Evolutionary conservation across 1,140 invertebrate genomes (phyloP).

Genomic region (Pseudomyrmex concolor): DNA sequence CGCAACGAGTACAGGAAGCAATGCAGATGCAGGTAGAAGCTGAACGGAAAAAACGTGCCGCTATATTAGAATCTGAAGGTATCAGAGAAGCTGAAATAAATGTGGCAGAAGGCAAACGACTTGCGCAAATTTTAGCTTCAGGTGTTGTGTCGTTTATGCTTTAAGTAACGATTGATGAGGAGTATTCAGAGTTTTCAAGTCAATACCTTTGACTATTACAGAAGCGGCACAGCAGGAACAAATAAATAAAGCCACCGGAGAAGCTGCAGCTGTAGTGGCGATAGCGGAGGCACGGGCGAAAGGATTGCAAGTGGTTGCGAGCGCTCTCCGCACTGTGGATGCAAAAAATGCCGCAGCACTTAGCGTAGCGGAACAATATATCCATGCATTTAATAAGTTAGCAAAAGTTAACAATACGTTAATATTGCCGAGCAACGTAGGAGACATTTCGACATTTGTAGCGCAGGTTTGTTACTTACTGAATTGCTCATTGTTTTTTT

Average conservation of each 20-base stretch:
- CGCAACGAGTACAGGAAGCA: constrained; percentile 97
- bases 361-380: constrained; percentile 97
- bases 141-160: constrained; percentile 85
- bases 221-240: constrained; percentile 95
- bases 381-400: constrained; percentile 95
- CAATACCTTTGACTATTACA: constrained; percentile 67
- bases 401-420: constrained; percentile 97
- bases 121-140: constrained; percentile 96
- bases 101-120: constrained; percentile 97
- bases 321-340: constrained; percentile 88
- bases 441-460: constrained; percentile 94
- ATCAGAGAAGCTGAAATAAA: constrained; percentile 98
- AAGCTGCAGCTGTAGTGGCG: constrained; percentile 94
- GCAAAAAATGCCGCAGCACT: constrained; percentile 95
- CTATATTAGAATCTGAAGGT: constrained; percentile 98
- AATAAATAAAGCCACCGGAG: constrained; percentile 94
- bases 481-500: background rate
- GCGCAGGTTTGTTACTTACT: constrained; percentile 88
- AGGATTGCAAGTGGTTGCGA: constrained; percentile 91
- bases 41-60: constrained; percentile 97
- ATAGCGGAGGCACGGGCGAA: constrained; percentile 94
- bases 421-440: constrained; percentile 95
- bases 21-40: constrained; percentile 99
- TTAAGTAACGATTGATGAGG: too few species aligned
- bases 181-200: background rate